A percentile compares a stretch with the other conserved stretches of the same genome.
Evolutionary conservation across 2,888 invertebrate genomes (phyloP).

Genomic region (Caenorhabditis sp.): DNA sequence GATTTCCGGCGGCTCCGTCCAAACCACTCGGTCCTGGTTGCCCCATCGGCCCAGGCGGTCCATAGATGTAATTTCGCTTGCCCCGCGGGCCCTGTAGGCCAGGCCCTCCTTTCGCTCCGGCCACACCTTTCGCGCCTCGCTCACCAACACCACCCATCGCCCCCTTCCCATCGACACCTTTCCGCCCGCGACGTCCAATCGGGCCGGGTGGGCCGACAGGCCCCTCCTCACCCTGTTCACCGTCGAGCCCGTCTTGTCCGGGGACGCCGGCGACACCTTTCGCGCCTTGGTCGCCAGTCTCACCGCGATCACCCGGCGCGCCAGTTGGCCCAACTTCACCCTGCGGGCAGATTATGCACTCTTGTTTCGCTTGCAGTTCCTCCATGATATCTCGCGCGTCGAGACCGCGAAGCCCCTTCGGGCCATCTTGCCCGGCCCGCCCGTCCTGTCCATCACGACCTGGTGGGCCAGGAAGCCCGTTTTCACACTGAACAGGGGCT

Average conservation of each 20-base stretch:
- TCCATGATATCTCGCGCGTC: slow-evolving; percentile 63
- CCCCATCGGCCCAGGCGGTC: slow-evolving; percentile 65
- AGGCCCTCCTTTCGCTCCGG: slow-evolving; percentile 51
- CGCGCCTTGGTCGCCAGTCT: slow-evolving; percentile 43
- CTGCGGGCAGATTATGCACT: slow-evolving; percentile 60
- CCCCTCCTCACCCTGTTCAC: slow-evolving; percentile 45
- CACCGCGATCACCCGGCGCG: slow-evolving; percentile 45
- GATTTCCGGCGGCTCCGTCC: slow-evolving; percentile 64
- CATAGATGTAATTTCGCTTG: slow-evolving; percentile 66
- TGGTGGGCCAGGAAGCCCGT: slow-evolving; percentile 33
- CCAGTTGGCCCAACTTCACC: slow-evolving; percentile 53
- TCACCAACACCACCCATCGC: slow-evolving; percentile 49
- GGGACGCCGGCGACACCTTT: slow-evolving; percentile 46
- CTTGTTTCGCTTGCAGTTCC: slow-evolving; percentile 60
- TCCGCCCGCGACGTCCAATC: slow-evolving; percentile 37
- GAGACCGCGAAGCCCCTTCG: slow-evolving; percentile 53
- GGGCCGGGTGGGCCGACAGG: slow-evolving; percentile 43
- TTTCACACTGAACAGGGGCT: slow-evolving; percentile 13
- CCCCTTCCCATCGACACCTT: slow-evolving; percentile 44
- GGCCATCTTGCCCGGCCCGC: slow-evolving; percentile 38
- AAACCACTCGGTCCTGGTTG: slow-evolving; percentile 65
- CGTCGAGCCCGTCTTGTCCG: slow-evolving; percentile 38
- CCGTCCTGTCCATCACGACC: slow-evolving; percentile 38
- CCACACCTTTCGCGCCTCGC: slow-evolving; percentile 52
- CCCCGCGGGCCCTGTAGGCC: slow-evolving; percentile 51